Conservation (phyloP, 2,888 invertebrate genomes). For the Xanthia togata region DNA sequence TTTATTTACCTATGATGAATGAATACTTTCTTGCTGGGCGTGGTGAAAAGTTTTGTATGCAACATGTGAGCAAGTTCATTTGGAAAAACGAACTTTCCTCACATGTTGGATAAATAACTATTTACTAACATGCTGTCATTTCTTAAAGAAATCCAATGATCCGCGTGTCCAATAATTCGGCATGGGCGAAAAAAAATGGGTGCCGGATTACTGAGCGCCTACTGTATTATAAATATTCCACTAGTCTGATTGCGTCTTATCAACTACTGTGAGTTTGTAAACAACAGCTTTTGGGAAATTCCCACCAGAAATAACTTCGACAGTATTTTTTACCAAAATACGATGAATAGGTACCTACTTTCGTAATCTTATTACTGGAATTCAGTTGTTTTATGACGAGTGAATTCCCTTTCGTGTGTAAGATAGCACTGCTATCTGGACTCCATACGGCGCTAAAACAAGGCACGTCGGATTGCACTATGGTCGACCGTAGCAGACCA, state of each 20-base stretch:
- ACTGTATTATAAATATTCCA: not conserved
- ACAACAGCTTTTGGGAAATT: not conserved
- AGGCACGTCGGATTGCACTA: conserved; percentile 94
- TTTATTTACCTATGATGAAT: no score
- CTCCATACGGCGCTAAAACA: conserved; percentile 97
- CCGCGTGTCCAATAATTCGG: no score
- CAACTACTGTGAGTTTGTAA: not conserved
- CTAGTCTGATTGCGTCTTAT: not conserved
- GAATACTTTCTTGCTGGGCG: no score
- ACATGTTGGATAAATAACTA: no score
- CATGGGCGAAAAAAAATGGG: no score
- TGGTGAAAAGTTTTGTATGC: no score
- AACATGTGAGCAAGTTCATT: no score
- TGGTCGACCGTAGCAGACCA: conserved; percentile 97
- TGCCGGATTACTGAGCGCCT: no score
- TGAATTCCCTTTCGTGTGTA: conserved; percentile 92
- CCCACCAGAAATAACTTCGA: not conserved
- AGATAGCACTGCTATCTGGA: conserved; percentile 92
- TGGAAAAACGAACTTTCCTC: no score
- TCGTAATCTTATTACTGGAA: conserved; percentile 93
- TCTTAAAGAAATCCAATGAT: no score
- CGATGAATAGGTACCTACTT: conserved; percentile 85
- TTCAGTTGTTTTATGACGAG: conserved; percentile 93
- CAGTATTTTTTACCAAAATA: conserved; percentile 19
- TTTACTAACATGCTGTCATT: no score